Evolutionary conservation across 2,113 vertebrate genomes (phyloP), one percentile per base, ranked within the genome.

Genomic region (Xenopus borealis): DNA sequence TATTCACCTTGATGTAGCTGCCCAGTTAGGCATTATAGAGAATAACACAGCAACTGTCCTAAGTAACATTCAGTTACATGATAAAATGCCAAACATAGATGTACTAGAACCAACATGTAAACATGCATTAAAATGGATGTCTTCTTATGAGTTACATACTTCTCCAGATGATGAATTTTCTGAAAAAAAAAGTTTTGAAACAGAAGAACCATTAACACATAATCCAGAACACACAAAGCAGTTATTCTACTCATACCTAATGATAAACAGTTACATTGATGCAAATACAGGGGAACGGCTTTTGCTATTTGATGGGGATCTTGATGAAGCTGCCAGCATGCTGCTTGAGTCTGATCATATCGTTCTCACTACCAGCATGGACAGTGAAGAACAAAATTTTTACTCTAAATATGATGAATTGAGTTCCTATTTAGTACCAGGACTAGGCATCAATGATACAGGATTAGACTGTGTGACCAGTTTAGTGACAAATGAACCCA

Each of bases 191-290:
- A 78, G 86, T 19, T 81, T 80, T 69, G 81, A 72, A 57, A 68
- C 59, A 44, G 84, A 79, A 69, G 83, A 83, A 10, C 66, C 80
- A 27, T 71, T 71, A 5, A 44, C 71, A 52, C 86, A 79, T 50
- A 88, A 83, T 81, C 81, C 84, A 44, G 80, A 90, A 71, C 92
- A 98, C 82, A 84, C 88, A 66, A 89, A 88, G 80, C 93, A 94
- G 66, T 79, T 96, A 14, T 96, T 98, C 65, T 71, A 93, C 16
- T 96, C 95, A 47, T 97, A 98, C 62, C 83, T 99, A 40, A 95
- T 95, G 93, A 87, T 95, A 72, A 98, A 98, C 80, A 98, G 95
- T 80, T 99, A 95, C 47, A 92, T 97, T 80, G 94, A 98, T 82
- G 91, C 93, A 27, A 89, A 88, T 70, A 94, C 93, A 19, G 93